Evolutionary conservation across 2,888 invertebrate species (phyloP).

Genomic region (Uropetala carovei): DNA sequence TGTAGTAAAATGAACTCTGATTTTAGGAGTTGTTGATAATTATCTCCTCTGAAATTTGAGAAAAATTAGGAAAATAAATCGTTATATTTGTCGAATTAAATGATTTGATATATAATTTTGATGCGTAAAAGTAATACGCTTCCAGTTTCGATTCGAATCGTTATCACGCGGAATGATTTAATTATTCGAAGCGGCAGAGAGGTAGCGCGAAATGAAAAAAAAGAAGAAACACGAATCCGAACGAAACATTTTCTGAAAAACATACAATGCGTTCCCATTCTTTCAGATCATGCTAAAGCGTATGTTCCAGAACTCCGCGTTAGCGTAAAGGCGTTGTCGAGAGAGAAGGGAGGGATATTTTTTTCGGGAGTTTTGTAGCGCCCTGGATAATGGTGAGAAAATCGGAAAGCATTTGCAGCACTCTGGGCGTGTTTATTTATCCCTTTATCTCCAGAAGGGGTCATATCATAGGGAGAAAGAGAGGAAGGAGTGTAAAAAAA

Average conservation of each 20-base stretch:
- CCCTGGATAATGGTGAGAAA: conserved; percentile 25
- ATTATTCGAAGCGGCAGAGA: too few relatives aligned
- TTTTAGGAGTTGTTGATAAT: too few relatives aligned
- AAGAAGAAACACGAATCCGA: too few relatives aligned
- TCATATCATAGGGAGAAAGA: background rate
- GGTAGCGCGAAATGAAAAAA: too few relatives aligned
- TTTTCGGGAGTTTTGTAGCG: conserved; percentile 1
- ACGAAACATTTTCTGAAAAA: background rate
- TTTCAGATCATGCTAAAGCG: background rate
- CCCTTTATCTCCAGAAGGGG: conserved; percentile 18
- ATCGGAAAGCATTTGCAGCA: conserved; percentile 10
- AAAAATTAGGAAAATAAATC: too few relatives aligned
- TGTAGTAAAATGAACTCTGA: too few relatives aligned
- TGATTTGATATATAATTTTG: too few relatives aligned
- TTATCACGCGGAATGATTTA: too few relatives aligned
- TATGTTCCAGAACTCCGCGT: background rate
- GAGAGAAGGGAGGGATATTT: background rate
- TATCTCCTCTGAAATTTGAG: too few relatives aligned
- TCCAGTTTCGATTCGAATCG: too few relatives aligned
- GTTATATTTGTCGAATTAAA: too few relatives aligned
- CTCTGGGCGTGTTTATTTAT: conserved; percentile 6
- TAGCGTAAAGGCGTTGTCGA: background rate
- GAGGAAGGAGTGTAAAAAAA: background rate
- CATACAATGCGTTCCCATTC: background rate
- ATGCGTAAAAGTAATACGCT: too few relatives aligned